Percentiles rank a stretch among this genome's conserved stretches.
Evolutionary conservation across 2,888 invertebrate genomes (phyloP).

Genomic region (Drosophila rellima): DNA sequence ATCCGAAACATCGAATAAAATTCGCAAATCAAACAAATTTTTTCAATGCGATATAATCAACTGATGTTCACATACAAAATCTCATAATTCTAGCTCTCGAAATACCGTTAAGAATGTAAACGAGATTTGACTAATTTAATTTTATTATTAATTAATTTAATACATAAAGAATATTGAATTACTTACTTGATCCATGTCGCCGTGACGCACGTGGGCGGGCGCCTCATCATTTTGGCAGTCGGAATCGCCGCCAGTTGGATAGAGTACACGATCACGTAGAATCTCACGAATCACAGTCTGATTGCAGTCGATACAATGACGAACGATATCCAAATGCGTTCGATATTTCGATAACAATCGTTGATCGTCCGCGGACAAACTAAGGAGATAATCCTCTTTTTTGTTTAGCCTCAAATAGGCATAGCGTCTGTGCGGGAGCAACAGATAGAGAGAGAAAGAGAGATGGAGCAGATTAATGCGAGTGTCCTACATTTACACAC

Average conservation of each 20-base stretch:
- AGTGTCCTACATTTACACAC: constrained; percentile 17
- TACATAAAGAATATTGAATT: too few relatives aligned
- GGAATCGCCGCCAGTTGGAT: constrained; percentile 86
- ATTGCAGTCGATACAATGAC: constrained; percentile 91
- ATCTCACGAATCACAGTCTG: constrained; percentile 86
- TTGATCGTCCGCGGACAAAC: constrained; percentile 91
- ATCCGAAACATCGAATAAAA: too few relatives aligned
- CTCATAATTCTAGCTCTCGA: too few relatives aligned
- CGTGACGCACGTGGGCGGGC: constrained; percentile 77
- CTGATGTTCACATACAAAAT: too few relatives aligned
- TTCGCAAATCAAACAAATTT: too few relatives aligned
- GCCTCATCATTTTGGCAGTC: constrained; percentile 51
- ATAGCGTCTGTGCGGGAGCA: constrained; percentile 88
- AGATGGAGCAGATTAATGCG: constrained; percentile 6
- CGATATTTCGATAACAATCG: constrained; percentile 91
- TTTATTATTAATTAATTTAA: too few relatives aligned
- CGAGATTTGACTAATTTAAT: too few relatives aligned
- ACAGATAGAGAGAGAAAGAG: background rate
- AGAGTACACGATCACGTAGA: constrained; percentile 87
- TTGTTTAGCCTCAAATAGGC: constrained; percentile 91
- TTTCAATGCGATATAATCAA: too few relatives aligned
- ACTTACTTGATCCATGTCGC: constrained; percentile 85
- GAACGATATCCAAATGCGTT: constrained; percentile 91
- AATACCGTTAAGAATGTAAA: background rate
- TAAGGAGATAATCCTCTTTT: constrained; percentile 91